A percentile compares a stretch with the other conserved stretches of the same genome.
These are phyloP conservation scores for Drosophila miranda DNA, from an alignment of 1,140 invertebrate genomes.

Conservation along the genomic window DNA sequence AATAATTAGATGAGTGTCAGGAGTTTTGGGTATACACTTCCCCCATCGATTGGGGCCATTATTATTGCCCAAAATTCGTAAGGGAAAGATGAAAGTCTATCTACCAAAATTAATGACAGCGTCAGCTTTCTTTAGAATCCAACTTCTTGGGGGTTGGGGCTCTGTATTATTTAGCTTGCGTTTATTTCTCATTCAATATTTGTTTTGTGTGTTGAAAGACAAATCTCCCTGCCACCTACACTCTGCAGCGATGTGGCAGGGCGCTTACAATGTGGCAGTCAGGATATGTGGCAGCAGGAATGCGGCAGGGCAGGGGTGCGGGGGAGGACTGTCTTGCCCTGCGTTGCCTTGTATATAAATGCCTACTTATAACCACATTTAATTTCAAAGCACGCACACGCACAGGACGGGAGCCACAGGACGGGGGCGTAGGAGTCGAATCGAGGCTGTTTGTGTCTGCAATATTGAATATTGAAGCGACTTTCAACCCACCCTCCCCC, in stretches of 20 bases:
- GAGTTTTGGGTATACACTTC: slow-evolving; percentile 8
- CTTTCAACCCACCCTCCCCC: slow-evolving; percentile 21
- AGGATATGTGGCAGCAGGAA: slow-evolving; percentile 13
- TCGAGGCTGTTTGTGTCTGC: slow-evolving; percentile 53
- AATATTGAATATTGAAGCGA: slow-evolving; percentile 73
- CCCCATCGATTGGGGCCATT: background rate
- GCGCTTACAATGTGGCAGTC: slow-evolving; percentile 33
- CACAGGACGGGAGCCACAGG: slow-evolving; percentile 29
- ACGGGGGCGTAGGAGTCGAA: background rate
- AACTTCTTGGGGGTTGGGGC: slow-evolving; percentile 21
- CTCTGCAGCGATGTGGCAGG: background rate
- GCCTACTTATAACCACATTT: slow-evolving; percentile 79
- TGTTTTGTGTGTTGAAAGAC: slow-evolving; percentile 74
- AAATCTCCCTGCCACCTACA: slow-evolving; percentile 27
- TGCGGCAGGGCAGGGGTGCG: slow-evolving; percentile 2
- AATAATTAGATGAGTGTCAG: slow-evolving; percentile 73
- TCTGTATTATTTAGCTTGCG: slow-evolving; percentile 62
- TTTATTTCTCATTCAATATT: slow-evolving; percentile 79
- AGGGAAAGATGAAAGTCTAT: slow-evolving; percentile 35
- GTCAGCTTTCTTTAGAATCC: slow-evolving; percentile 59
- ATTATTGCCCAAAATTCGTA: background rate
- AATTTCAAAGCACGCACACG: slow-evolving; percentile 75
- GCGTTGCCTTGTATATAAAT: slow-evolving; percentile 69
- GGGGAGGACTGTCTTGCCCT: too few relatives aligned
- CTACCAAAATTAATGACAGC: slow-evolving; percentile 49